Evolutionary conservation across 1,140 invertebrate species (phyloP).

Genomic region (Drosophila biarmipes): DNA sequence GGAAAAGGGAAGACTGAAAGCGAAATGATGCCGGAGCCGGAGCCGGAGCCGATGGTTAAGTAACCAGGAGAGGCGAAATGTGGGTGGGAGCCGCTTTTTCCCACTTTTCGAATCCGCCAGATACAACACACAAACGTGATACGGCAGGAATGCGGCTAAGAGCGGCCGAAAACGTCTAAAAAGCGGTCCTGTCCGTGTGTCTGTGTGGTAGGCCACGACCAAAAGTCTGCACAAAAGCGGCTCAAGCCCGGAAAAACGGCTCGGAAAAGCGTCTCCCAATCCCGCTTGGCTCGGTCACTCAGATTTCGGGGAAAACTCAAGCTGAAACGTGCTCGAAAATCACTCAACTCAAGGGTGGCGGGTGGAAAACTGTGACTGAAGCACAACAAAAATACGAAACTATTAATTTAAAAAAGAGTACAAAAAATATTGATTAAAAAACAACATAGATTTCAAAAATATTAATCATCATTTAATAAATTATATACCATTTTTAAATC

Average conservation of each 20-base stretch:
- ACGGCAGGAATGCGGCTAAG: slow-evolving; percentile 22
- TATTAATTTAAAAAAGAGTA: background rate
- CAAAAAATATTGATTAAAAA: no score
- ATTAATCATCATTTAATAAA: no score
- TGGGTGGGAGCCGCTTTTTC: background rate
- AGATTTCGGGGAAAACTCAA: no score
- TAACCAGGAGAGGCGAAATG: slow-evolving; percentile 15
- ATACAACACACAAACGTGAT: slow-evolving; percentile 41
- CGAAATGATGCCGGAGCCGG: slow-evolving; percentile 37
- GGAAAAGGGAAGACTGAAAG: slow-evolving; percentile 29
- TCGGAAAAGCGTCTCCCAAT: slow-evolving; percentile 15
- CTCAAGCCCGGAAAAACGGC: slow-evolving; percentile 38
- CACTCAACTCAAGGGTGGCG: background rate
- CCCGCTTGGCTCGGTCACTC: background rate
- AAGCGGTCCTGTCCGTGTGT: slow-evolving; percentile 8
- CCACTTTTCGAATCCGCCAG: slow-evolving; percentile 11
- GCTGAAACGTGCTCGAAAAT: background rate
- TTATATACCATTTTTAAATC: no score
- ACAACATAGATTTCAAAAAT: no score
- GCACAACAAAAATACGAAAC: background rate
- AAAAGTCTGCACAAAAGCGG: slow-evolving; percentile 73
- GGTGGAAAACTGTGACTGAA: background rate
- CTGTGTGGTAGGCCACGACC: slow-evolving; percentile 43
- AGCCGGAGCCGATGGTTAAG: slow-evolving; percentile 30
- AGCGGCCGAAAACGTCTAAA: slow-evolving; percentile 16